Evolutionary conservation across 2,113 vertebrate species (phyloP).

Genomic region (Diadophis punctatus): DNA sequence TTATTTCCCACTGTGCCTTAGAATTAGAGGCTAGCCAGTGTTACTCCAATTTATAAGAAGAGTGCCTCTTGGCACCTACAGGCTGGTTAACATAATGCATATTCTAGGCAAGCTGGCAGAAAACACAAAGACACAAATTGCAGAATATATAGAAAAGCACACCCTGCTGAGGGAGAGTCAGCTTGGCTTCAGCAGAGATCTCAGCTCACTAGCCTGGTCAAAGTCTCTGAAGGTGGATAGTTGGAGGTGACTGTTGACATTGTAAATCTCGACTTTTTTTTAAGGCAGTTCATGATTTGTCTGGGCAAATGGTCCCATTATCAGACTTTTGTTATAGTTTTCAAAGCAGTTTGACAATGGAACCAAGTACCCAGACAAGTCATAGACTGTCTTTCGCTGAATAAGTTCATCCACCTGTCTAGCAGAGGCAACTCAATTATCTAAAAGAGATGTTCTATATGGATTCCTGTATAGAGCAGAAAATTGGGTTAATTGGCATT

Average conservation of each 20-base stretch:
- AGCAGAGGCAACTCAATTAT: background rate
- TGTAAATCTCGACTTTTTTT: background rate
- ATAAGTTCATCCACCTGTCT: background rate
- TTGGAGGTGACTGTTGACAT: background rate
- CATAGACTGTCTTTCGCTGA: background rate
- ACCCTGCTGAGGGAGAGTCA: background rate
- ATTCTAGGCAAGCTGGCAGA: background rate
- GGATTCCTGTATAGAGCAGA: background rate
- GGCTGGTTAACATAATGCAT: background rate
- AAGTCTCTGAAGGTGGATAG: background rate
- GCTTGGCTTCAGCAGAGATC: background rate
- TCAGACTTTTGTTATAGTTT: too few species aligned
- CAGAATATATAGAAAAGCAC: background rate
- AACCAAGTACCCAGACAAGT: background rate
- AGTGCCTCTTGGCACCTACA: background rate
- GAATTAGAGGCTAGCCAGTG: background rate
- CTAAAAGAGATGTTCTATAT: background rate
- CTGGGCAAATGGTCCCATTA: too few species aligned
- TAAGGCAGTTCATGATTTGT: too few species aligned
- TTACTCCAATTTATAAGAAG: background rate
- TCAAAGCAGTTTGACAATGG: background rate
- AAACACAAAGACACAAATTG: background rate
- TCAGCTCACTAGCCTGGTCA: background rate
- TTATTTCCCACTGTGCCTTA: background rate
- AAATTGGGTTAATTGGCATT: background rate